Evolutionary conservation across 1,140 invertebrate species (phyloP).

Genomic region (Drosophila biarmipes): DNA sequence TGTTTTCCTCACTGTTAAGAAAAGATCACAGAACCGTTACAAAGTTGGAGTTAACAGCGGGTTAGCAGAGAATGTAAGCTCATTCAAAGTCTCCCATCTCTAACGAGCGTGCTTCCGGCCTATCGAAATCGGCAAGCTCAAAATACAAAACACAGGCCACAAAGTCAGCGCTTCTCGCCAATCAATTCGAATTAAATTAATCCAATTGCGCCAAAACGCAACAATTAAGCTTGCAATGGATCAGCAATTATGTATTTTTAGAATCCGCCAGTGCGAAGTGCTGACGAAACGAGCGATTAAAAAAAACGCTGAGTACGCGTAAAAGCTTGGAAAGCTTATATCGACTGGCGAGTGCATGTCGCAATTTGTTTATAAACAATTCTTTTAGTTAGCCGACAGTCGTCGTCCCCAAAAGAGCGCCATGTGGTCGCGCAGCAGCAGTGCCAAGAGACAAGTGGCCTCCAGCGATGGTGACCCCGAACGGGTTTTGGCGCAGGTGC

Average conservation of each 20-base stretch:
- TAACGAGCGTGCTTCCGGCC: neutral
- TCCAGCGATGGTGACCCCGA: constrained; percentile 31
- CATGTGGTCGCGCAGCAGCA: constrained; percentile 49
- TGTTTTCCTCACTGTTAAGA: neutral
- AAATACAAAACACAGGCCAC: constrained; percentile 11
- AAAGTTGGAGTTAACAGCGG: neutral
- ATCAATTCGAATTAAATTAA: constrained; percentile 36
- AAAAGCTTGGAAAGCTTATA: constrained; percentile 40
- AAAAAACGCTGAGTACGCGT: constrained; percentile 3
- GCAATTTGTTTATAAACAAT: constrained; percentile 45
- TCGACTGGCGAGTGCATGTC: constrained; percentile 8
- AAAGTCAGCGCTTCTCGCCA: constrained; percentile 15
- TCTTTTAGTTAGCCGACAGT: constrained; percentile 29
- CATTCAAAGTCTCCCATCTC: neutral
- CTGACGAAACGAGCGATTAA: constrained; percentile 18
- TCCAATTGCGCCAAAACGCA: constrained; percentile 31
- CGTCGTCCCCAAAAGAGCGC: constrained; percentile 16
- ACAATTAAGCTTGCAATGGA: constrained; percentile 43
- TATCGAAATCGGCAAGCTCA: constrained; percentile 27
- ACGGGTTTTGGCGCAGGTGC: constrained; percentile 52
- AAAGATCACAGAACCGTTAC: neutral
- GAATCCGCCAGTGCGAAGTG: constrained; percentile 9
- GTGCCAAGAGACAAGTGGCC: constrained; percentile 15
- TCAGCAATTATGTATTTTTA: constrained; percentile 29
- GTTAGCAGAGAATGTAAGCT: constrained; percentile 4